Base-by-base conservation (phyloP, 2,888 invertebrate genomes). In the Phengaris arion region DNA sequence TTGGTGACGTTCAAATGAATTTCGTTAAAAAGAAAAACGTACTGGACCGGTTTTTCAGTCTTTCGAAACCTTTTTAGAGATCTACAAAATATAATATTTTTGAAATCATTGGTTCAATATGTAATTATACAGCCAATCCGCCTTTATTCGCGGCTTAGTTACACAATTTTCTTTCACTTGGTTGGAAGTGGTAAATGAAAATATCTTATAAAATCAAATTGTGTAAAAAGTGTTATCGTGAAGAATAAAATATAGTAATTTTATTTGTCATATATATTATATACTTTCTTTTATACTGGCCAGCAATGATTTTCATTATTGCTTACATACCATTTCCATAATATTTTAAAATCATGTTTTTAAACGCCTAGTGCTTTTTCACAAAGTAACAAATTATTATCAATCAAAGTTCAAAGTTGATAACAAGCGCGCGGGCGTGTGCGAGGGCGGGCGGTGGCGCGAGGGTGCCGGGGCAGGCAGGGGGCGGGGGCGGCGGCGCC, bases 371-470 rank as follows among this genome's bases (percentile, higher is more conserved):
- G 54, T 54, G 45, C 72, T 54, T 72, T 72, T 91, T 85, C 86
- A 89, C 72, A 72, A 72, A 72, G 90, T 91, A 93, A 92, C 89
- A 92, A 92, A 93, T 92, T 92, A 92, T 92, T 92, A 92, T 93
- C 90, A 92, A 92, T 93, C 92, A 92, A 90, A 92, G 91, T 92
- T 93, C 92, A 92, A 90, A 92, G 91, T 92, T 91, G 89, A 92
- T 92, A 93, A 93, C 91, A 92, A 92, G 88, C 87, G 86, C 84
- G 86, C 82, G 89, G 84, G 89, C 85, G 81, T 81, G 79, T 75
- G 75, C 81, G 77, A 79, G 79, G 79, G 78, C 79, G 78, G 78
- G 77, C 55, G 64, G 45, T 74, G 69, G 45, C 75, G 77, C 79
- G 78, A 80, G 73, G 78, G 70, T 75, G 77, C 75, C 76, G 76